Evolutionary conservation across 2,888 invertebrate genomes (phyloP).

Genomic region (Thymelicus lineola): DNA sequence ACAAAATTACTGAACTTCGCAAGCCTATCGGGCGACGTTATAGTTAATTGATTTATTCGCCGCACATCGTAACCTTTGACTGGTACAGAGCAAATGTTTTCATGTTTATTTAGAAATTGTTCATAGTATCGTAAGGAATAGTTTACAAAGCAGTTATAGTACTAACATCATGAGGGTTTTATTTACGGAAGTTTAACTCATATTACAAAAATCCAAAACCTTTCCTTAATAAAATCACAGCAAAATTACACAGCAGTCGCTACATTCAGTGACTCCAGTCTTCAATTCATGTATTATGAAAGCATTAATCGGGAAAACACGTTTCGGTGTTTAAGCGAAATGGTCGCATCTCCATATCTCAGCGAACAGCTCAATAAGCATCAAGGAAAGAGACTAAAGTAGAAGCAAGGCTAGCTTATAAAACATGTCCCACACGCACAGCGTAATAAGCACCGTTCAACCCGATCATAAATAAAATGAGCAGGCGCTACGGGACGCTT

Average conservation of each 20-base stretch:
- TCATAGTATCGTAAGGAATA: too few relatives aligned
- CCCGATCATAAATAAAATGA: constrained; percentile 79
- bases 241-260: neutral
- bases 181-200: too few relatives aligned
- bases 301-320: constrained; percentile 13
- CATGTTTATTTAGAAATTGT: neutral
- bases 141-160: too few relatives aligned
- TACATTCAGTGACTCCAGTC: neutral
- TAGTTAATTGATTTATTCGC: constrained; percentile 31
- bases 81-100: neutral
- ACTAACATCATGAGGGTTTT: too few relatives aligned
- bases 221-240: neutral
- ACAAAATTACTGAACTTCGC: constrained; percentile 33
- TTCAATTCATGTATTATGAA: neutral
- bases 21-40: constrained; percentile 33
- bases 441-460: constrained; percentile 77
- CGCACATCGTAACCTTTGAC: constrained; percentile 11
- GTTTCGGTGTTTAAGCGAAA: constrained; percentile 19
- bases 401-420: constrained; percentile 67
- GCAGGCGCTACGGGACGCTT: constrained; percentile 67
- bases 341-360: constrained; percentile 30
- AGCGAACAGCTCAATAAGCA: constrained; percentile 66
- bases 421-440: constrained; percentile 69
- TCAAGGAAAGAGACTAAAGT: constrained; percentile 59
- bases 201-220: neutral